phyloP scores from a whole-genome alignment of 2,113 vertebrate species.

The Cebus imitator region DNA sequence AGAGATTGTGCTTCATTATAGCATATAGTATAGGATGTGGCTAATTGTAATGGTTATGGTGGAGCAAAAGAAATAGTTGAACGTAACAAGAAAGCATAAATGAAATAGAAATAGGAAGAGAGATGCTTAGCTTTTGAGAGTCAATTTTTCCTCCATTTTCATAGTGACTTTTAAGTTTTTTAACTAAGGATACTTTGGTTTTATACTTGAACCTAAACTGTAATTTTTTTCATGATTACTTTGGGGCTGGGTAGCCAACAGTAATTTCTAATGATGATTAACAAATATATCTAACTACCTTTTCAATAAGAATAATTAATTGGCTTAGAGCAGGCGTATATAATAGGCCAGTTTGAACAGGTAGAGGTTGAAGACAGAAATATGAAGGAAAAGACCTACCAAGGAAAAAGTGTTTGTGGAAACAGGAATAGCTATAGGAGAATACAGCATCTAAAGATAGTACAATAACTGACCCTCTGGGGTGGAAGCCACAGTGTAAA shows the following conservation, averaged over 20 bases:
- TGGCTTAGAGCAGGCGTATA: neutral
- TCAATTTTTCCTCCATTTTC: neutral
- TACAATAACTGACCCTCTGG: no score
- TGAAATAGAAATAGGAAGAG: neutral
- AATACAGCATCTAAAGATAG: neutral
- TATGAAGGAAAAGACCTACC: neutral
- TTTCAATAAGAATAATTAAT: neutral
- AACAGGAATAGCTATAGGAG: neutral
- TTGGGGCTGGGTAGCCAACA: neutral
- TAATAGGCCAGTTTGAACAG: neutral
- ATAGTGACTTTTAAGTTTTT: neutral
- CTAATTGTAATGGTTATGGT: neutral
- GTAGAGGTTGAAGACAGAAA: neutral
- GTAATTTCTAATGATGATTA: neutral
- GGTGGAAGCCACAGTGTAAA: neutral
- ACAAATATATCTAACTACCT: neutral
- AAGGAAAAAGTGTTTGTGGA: neutral
- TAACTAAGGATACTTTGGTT: neutral
- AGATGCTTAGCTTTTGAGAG: neutral
- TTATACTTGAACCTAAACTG: neutral
- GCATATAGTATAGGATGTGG: no score
- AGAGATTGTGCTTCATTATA: neutral
- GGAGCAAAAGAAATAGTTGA: neutral
- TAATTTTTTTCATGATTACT: neutral
- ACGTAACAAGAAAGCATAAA: neutral